phyloP scores from a whole-genome alignment of 2,113 vertebrate genomes.

The Dolichallabes microphthalmus region DNA sequence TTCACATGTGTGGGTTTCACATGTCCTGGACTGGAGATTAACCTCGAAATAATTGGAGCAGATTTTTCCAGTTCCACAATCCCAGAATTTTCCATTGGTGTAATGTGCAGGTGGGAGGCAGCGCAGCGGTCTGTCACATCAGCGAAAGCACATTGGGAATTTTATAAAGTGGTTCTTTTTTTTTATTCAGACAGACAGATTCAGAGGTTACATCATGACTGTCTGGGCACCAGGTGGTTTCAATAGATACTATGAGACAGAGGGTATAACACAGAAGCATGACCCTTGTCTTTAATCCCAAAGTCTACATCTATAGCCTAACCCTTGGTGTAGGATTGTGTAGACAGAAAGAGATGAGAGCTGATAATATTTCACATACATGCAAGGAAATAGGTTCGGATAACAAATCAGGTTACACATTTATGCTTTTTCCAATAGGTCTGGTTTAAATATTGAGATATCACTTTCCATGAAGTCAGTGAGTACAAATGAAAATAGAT shows the following conservation, averaged over 20 bases:
- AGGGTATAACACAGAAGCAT: background rate
- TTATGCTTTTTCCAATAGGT: conserved; percentile 45
- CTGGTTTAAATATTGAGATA: conserved; percentile 20
- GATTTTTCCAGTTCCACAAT: conserved; percentile 34
- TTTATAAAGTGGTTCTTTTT: conserved; percentile 34
- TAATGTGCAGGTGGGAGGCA: conserved; percentile 30
- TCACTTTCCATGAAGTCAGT: background rate
- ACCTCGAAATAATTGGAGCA: conserved; percentile 15
- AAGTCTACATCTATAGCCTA: background rate
- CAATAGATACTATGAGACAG: conserved; percentile 19
- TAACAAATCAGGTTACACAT: conserved; percentile 64
- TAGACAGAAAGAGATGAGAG: conserved; percentile 50
- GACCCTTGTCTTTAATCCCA: background rate
- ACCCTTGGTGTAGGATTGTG: conserved; percentile 44
- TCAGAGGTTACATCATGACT: conserved; percentile 26
- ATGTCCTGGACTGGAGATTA: conserved; percentile 38
- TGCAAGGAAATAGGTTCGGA: conserved; percentile 44
- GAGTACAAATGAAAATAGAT: conserved; percentile 19
- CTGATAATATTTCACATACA: conserved; percentile 67
- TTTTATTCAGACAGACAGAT: conserved; percentile 48
- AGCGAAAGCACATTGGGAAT: background rate
- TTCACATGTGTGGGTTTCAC: conserved; percentile 11
- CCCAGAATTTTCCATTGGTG: conserved; percentile 25
- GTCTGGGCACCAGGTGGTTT: conserved; percentile 29
- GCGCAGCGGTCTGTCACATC: conserved; percentile 28